phyloP scores from a whole-genome alignment of 1,140 invertebrate genomes.

The Caerostris darwini region DNA sequence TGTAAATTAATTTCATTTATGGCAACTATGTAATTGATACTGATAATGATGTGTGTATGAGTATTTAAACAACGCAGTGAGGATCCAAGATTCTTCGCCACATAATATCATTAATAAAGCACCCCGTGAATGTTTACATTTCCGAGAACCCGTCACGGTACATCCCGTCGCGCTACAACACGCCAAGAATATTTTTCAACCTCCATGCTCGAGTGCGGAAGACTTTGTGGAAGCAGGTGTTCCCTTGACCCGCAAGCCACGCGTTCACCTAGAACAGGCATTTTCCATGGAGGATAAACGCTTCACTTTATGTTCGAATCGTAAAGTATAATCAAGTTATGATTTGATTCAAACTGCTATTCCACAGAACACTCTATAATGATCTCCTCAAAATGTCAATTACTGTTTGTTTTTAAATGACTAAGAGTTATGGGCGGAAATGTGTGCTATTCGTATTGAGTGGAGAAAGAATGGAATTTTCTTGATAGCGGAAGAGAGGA shows the following conservation, averaged over 20 bases:
- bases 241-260: slow-evolving; percentile 27
- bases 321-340: neutral
- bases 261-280: slow-evolving; percentile 8
- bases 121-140: neutral
- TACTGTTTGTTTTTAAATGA: neutral
- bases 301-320: neutral
- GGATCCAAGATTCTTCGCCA: neutral
- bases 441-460: neutral
- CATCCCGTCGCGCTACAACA: neutral
- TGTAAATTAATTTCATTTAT: no score
- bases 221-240: neutral
- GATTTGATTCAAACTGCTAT: neutral
- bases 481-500: neutral
- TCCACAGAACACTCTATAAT: neutral
- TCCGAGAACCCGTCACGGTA: neutral
- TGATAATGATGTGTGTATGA: no score
- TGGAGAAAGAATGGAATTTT: neutral
- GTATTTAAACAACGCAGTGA: no score
- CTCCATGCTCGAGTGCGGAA: neutral
- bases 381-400: neutral
- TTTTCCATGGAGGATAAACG: neutral
- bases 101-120: neutral
- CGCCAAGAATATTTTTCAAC: neutral
- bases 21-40: no score
- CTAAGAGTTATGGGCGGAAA: neutral